These are phyloP conservation scores for Nyctereutes procyonoides DNA, from an alignment of 2,113 vertebrate genomes.

Conservation along the genomic window DNA sequence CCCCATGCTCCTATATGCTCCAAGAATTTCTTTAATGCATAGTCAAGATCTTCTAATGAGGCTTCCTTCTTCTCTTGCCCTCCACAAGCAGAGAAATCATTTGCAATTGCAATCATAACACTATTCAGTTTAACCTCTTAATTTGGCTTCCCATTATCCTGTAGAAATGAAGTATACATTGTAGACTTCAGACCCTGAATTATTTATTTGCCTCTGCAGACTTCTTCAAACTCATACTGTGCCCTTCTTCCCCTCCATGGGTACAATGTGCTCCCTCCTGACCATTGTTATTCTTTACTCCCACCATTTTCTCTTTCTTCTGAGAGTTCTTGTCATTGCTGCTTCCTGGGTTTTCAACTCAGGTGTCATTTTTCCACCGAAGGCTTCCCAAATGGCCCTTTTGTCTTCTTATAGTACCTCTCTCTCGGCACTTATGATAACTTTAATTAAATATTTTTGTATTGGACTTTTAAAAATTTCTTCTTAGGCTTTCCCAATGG, in stretches of 20 bases:
- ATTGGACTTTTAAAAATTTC: not conserved
- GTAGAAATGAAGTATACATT: not conserved
- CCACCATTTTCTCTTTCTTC: not conserved
- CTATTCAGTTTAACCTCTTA: not conserved
- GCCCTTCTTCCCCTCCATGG: not conserved
- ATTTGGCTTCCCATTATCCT: not conserved
- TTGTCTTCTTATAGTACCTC: not conserved
- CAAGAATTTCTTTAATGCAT: not conserved
- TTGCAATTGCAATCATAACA: not conserved
- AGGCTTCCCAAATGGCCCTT: not conserved
- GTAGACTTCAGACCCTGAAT: not conserved
- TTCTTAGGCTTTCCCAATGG: not conserved
- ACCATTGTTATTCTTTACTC: not conserved
- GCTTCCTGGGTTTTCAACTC: not conserved
- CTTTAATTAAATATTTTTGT: not conserved
- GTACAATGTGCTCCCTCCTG: rapidly evolving
- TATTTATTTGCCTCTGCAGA: not conserved
- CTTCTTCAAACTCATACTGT: not conserved
- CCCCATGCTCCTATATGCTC: too few relatives aligned
- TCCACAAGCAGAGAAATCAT: not conserved
- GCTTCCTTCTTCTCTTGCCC: not conserved
- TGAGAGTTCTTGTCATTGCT: not conserved
- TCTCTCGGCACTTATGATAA: not conserved
- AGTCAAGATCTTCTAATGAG: not conserved
- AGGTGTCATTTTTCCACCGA: not conserved